Conservation (phyloP, 2,113 vertebrate species). For the Sphyrna mokarran region DNA sequence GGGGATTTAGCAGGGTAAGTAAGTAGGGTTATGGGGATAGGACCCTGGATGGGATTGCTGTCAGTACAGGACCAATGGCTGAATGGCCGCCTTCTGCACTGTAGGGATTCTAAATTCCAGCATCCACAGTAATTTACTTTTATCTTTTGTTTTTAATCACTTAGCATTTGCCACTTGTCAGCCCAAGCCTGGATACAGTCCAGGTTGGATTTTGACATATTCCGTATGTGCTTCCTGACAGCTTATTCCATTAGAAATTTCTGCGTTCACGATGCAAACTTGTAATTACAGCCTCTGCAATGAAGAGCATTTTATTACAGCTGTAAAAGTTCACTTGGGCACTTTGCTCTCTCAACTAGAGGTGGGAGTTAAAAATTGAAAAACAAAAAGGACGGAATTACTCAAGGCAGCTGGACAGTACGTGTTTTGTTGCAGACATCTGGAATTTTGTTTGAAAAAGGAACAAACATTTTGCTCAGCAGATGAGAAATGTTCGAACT, state of each 20-base stretch:
- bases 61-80: no score
- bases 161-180: no score
- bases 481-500: neutral
- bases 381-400: neutral
- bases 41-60: no score
- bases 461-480: neutral
- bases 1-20: no score
- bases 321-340: neutral
- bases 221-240: neutral
- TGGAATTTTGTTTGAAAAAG: neutral
- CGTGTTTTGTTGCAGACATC: neutral
- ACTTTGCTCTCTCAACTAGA: neutral
- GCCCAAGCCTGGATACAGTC: no score
- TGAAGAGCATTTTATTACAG: neutral
- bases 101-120: no score
- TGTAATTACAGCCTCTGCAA: neutral
- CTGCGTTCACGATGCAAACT: neutral
- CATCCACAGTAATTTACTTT: no score
- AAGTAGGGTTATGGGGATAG: no score
- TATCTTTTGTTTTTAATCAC: no score
- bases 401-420: neutral
- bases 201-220: neutral
- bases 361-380: neutral
- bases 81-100: no score
- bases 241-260: neutral